These are phyloP conservation scores for Drosophila paucipuncta DNA, from an alignment of 2,888 invertebrate species.

Conservation along the genomic window DNA sequence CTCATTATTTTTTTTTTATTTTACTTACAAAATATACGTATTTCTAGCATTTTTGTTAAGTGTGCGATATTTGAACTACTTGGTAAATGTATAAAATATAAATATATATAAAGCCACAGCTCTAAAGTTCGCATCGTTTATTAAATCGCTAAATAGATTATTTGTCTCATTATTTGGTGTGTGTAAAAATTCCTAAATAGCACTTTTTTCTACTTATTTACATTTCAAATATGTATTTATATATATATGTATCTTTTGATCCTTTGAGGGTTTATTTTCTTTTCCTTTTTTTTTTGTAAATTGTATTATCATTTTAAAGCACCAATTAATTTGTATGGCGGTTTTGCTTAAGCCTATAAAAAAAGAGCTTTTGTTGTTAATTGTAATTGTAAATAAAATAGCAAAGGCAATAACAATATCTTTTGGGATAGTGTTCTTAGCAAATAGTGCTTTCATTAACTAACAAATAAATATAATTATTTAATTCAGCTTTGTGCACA, in stretches of 20 bases:
- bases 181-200: constrained; percentile 76
- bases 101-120: constrained; percentile 73
- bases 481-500: constrained; percentile 14
- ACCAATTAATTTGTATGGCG: constrained; percentile 74
- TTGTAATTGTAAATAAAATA: not conserved
- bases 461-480: constrained; percentile 9
- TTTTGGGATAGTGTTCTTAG: not conserved
- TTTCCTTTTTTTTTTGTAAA: constrained; percentile 17
- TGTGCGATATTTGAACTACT: constrained; percentile 69
- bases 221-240: constrained; percentile 55
- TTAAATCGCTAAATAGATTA: constrained; percentile 54
- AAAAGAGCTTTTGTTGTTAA: constrained; percentile 14
- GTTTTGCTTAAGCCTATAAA: constrained; percentile 68
- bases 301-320: constrained; percentile 73
- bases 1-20: not conserved
- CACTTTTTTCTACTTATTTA: constrained; percentile 64
- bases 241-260: constrained; percentile 41
- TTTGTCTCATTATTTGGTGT: constrained; percentile 49
- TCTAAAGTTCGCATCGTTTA: constrained; percentile 58
- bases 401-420: constrained; percentile 2
- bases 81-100: constrained; percentile 61
- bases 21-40: constrained; percentile 41
- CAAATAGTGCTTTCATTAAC: not conserved
- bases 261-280: constrained; percentile 44
- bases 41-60: constrained; percentile 45